Conservation (phyloP, 2,888 invertebrate species). For the Platycheirus albimanus region DNA sequence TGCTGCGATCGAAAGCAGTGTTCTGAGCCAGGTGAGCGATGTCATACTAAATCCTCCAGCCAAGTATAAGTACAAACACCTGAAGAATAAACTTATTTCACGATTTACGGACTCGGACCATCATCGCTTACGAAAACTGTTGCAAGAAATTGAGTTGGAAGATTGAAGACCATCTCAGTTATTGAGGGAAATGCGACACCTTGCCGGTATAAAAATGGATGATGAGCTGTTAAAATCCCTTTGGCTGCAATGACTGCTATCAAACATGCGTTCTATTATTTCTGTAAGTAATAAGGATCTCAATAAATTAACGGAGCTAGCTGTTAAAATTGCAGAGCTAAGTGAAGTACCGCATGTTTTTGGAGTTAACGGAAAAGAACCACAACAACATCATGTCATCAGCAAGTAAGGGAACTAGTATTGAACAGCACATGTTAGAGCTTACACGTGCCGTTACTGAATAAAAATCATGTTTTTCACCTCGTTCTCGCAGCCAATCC, state of each 20-base stretch:
- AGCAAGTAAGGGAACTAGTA: background rate
- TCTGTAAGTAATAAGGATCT: conserved; percentile 48
- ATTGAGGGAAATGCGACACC: background rate
- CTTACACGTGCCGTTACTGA: conserved; percentile 5
- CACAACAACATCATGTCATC: background rate
- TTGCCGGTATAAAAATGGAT: background rate
- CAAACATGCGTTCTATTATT: conserved; percentile 65
- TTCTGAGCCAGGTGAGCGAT: background rate
- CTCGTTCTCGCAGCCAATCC: background rate
- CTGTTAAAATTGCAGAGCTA: conserved; percentile 49
- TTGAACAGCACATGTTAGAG: conserved; percentile 4
- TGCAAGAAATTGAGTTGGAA: conserved; percentile 1
- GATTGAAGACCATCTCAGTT: background rate
- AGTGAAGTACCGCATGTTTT: conserved; percentile 15
- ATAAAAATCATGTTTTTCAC: background rate
- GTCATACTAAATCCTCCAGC: background rate
- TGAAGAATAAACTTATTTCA: background rate
- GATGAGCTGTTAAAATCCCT: conserved; percentile 62
- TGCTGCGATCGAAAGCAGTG: background rate
- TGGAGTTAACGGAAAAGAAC: conserved; percentile 13
- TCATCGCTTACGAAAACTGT: background rate
- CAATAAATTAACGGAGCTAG: conserved; percentile 21
- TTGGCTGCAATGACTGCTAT: conserved; percentile 74
- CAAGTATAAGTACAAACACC: background rate
- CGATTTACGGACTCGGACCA: background rate